Base-by-base conservation (phyloP, 2,113 vertebrate genomes). In the Oreochromis tanganicae region DNA sequence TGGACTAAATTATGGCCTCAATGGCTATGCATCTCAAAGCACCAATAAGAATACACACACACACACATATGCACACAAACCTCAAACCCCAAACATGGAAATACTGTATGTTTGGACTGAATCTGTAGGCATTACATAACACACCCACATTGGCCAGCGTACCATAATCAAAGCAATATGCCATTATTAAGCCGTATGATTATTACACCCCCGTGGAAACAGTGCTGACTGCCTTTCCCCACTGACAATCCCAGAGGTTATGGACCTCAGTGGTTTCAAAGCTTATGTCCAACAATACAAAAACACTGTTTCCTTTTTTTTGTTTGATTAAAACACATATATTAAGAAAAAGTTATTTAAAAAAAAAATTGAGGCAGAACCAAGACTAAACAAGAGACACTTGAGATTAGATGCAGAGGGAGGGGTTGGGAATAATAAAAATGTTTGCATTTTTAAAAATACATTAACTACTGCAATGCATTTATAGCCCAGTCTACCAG, bases 1-100 rank as follows among this genome's bases (percentile, higher is more conserved):
- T 91, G 96, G 96, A 96, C 97, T 97, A 96, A 97, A 97, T 96
- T 97, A 97, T 94, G 89, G 91, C 95, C 91, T 94, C 94, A 81
- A 94, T 94, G 93, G 96, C 94, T 93, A 92, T 93, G 94, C 91
- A 95, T 94, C 93, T 93, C 87, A 87, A 85, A 88, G 87, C 95
- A 92, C 92, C 94, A 93, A 86, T 93, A 92, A 91, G 92, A 79
- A 95, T 91, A 94, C 92, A 95, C 92, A 92, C 89, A 90, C 85
- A 85, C 88, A 63, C 78, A 82, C 73, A 73, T 79, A 80, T 71
- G 59, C 48, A 66, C 27, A 56, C 63, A 48, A 32, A 66, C 61
- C 61, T 71, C 82, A 85, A 43, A 81, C 14, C 12, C 46, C 50
- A 85, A 82, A 89, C 81, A 84, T 80, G 87, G 52, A 90, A 81